Conservation (phyloP, 2,113 vertebrate genomes). For the Hippocampus zosterae region DNA sequence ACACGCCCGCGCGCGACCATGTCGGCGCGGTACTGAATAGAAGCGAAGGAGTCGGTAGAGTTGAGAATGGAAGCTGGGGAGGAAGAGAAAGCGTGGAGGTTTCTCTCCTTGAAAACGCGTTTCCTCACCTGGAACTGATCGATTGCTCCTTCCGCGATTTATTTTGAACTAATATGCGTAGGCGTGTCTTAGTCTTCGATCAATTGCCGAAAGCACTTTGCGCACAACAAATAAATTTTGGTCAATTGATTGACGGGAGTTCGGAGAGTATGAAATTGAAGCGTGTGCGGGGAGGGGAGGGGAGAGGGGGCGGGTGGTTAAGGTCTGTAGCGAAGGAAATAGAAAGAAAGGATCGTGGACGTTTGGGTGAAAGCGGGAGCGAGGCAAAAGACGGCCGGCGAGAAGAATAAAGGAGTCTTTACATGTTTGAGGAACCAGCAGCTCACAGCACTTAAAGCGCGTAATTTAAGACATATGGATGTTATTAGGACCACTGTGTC, state of each 20-base stretch:
- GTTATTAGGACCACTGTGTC: constrained; percentile 58
- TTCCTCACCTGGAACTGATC: no score
- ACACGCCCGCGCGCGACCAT: not conserved
- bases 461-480: constrained; percentile 71
- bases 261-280: not conserved
- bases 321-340: not conserved
- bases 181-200: no score
- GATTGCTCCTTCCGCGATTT: no score
- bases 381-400: constrained; percentile 16
- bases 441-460: constrained; percentile 65
- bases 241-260: no score
- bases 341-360: not conserved
- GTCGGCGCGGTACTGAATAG: not conserved
- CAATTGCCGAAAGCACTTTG: no score
- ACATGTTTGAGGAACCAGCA: constrained; percentile 67
- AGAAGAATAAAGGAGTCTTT: constrained; percentile 64
- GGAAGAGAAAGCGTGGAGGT: no score
- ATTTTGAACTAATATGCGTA: no score
- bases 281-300: no score
- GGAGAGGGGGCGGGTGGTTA: no score
- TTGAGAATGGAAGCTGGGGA: not conserved
- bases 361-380: constrained; percentile 23
- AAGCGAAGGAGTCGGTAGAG: not conserved
- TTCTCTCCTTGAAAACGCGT: no score
- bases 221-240: no score